Base-by-base conservation (phyloP, 2,888 invertebrate genomes). In the Piscicola geometra region DNA sequence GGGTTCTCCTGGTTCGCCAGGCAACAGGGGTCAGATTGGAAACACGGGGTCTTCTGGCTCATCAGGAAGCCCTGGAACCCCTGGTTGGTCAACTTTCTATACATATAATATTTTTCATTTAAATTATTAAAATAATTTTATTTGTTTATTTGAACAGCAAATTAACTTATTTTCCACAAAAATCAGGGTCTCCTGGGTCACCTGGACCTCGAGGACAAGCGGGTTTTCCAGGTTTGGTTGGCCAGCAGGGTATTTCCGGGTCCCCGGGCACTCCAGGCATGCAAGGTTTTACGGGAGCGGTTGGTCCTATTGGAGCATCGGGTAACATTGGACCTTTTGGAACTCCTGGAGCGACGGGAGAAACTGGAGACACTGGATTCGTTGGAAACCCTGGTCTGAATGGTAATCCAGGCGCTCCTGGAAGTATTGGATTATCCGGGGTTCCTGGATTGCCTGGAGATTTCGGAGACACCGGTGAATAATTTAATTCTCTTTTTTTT, bases 361-460 rank as follows among this genome's bases (percentile, higher is more conserved):
- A 68, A 60, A 64, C 36, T 21, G 80, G 80, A 25, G 76, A 71
- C 33, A 73, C 73, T 41, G 80, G 79, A 30, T 21, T 36, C 9
- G 41, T 69, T 70, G 80, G 80, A 30, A 21, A 28, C 15, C 76
- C 76, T n/a, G 80, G 79, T 1, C 47, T 68, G 28, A 60, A 76
- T 73, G 80, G 80, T n/a, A 69, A 68, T 41, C 74, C 75, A 66
- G 80, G 79, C 36, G 47, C 47, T 5, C 41, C 21, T n/a, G 80
- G 80, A 36, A 78, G 78, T 15, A 35, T n/a, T 0, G 80, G 80
- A 32, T 76, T 69, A 30, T 36, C 68, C 25, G 80, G 79, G 52
- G 60, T 67, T 50, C 70, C 71, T 68, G 85, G 84, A 32, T 81
- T 82, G 18, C 81, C 81, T 69, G 84, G 84, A 47, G 71, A 52